Base-by-base conservation (phyloP, 2,888 invertebrate genomes). In the Tachina lurida region DNA sequence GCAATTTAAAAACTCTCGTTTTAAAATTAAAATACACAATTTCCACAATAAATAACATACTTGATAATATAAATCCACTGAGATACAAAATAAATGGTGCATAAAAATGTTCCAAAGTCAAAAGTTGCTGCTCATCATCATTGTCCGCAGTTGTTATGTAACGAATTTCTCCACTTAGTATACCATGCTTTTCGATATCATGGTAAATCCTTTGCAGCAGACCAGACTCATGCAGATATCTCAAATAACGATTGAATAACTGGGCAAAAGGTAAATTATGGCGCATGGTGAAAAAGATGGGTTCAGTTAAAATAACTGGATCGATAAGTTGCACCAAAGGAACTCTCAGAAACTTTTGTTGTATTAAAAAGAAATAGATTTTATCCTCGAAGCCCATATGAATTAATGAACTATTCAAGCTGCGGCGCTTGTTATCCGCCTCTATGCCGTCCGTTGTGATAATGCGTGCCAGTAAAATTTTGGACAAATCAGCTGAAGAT, bases 31-130 rank as follows among this genome's bases (percentile, higher is more conserved):
- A 45, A 58, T 65, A 75, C 1, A 63, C 0, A 52, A 79, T 65
- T 79, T 84, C 84, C 1, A 58, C 17, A 17, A 63, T 4, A 70
- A 84, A 75, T 9, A 56, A 56, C 17, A 79, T 3, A 47, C 39
- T 0, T 0, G 84, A 47, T 31, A 70, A n/a, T 12, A 31, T 17
- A 2, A 79, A 12, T 13, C 87, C 84, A 17, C 17, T n/a, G 4
- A 47, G n/a, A 58, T 82, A 79, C 17, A 87, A 75, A 49, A 79
- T 63, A 12, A 87, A 39, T 8, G 82, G 77, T 7, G 84, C 47
- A 39, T 84, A 79, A 58, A 87, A 82, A 52, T 87, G 79, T 12
- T 84, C 82, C 82, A 84, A 79, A 4, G 82, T 67, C 56, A 87
- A 62, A 13, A 84, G 76, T 3, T 49, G 54, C 10, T 31, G 31